Percentiles rank a stretch among this genome's conserved stretches.
Conservation (phyloP, 2,113 vertebrate species). For the Colaptes auratus region DNA sequence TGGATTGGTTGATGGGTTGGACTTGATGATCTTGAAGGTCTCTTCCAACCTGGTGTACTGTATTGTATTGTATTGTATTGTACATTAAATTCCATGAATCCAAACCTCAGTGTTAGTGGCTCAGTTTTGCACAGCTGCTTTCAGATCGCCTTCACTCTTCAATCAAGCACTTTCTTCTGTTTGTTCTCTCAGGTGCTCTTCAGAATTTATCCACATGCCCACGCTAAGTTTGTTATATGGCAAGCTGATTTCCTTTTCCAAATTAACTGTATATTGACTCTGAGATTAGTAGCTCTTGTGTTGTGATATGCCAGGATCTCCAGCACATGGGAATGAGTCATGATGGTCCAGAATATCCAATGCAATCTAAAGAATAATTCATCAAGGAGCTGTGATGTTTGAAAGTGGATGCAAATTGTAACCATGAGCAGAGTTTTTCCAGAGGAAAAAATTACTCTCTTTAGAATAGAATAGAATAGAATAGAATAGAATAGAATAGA, state of each 20-base stretch:
- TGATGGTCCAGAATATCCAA: not conserved
- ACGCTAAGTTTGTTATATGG: not conserved
- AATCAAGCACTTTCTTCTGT: not conserved
- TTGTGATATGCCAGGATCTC: not conserved
- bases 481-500: no score
- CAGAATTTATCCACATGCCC: not conserved
- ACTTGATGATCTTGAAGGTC: no score
- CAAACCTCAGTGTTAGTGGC: not conserved
- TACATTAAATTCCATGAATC: not conserved
- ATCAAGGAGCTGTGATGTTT: not conserved
- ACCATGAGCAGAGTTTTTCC: not conserved
- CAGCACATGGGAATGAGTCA: not conserved
- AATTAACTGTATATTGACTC: not conserved
- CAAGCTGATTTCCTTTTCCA: not conserved
- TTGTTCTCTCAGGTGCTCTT: not conserved
- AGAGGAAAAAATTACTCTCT: not conserved
- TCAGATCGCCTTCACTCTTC: not conserved
- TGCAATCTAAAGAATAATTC: not conserved
- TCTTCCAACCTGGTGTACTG: no score
- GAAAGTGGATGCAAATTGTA: constrained; percentile 2
- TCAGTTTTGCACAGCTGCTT: not conserved
- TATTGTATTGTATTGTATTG: no score
- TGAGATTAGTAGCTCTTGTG: not conserved
- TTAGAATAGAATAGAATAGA: not conserved
- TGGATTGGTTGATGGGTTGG: no score